Percentiles rank a stretch among this genome's conserved stretches.
Conservation (phyloP, 2,113 vertebrate genomes). For the Nicator chloris region DNA sequence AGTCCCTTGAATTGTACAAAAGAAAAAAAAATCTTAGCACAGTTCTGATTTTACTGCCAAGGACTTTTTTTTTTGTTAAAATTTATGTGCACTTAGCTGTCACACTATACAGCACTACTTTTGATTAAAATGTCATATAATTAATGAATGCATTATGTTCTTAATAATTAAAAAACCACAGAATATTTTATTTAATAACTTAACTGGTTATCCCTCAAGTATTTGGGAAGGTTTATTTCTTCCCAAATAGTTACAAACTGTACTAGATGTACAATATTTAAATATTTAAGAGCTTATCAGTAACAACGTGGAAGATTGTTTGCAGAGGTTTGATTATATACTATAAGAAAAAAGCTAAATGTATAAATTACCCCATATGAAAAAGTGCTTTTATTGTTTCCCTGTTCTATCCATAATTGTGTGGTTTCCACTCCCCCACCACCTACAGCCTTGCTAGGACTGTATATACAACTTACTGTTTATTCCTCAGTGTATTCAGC, state of each 20-base stretch:
- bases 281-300: not conserved
- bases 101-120: not conserved
- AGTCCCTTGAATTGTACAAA: not conserved
- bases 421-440: not conserved
- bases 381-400: accelerated
- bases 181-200: not conserved
- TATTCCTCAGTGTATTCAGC: not conserved
- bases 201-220: not conserved
- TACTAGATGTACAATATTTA: not conserved
- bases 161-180: not conserved
- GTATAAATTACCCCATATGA: not conserved
- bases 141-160: not conserved
- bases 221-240: not conserved
- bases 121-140: not conserved
- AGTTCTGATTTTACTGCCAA: not conserved
- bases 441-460: not conserved
- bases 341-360: not conserved
- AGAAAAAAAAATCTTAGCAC: not conserved
- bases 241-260: not conserved
- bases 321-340: not conserved
- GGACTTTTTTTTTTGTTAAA: not conserved
- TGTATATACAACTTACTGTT: not conserved
- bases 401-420: not conserved
- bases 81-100: not conserved
- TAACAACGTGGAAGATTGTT: not conserved